A percentile compares a stretch with the other conserved stretches of the same genome.
Conservation (phyloP, 2,797 vertebrate genomes). For the Onychomys torridus region DNA sequence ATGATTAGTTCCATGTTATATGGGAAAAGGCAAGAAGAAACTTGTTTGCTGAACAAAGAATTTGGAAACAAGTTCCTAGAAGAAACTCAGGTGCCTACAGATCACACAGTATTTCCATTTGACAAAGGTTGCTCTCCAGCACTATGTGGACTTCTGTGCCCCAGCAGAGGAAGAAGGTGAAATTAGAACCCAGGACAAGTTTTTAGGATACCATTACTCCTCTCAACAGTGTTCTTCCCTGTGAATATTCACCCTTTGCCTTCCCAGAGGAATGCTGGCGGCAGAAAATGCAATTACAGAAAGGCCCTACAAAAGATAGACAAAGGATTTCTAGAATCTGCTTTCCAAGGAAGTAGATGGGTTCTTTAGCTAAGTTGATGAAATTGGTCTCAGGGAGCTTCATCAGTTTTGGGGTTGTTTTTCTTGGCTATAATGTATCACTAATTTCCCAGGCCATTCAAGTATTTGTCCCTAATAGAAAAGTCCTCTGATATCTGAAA, state of each 20-base stretch:
- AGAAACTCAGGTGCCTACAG: background rate
- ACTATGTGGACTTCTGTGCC: background rate
- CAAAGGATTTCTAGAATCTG: constrained; percentile 53
- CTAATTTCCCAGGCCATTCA: background rate
- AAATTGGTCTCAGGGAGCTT: background rate
- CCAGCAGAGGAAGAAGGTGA: constrained; percentile 29
- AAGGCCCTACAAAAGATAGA: background rate
- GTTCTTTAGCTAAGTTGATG: background rate
- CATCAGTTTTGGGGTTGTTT: constrained; percentile 11
- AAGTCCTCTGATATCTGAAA: background rate
- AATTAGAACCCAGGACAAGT: constrained; percentile 41
- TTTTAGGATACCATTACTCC: constrained; percentile 26
- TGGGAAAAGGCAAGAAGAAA: background rate
- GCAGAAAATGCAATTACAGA: constrained; percentile 45
- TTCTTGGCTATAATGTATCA: background rate
- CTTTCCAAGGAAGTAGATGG: background rate
- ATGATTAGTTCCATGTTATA: background rate
- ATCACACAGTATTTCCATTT: background rate
- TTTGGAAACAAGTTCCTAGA: background rate
- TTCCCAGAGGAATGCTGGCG: constrained; percentile 8
- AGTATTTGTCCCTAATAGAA: constrained; percentile 12
- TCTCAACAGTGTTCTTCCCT: background rate
- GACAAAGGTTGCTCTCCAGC: background rate
- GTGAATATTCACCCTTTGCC: constrained; percentile 9
- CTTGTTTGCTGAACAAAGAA: background rate